These are phyloP conservation scores for Syngnathoides biaculeatus DNA, from an alignment of 2,113 vertebrate species.

Conservation along the genomic window DNA sequence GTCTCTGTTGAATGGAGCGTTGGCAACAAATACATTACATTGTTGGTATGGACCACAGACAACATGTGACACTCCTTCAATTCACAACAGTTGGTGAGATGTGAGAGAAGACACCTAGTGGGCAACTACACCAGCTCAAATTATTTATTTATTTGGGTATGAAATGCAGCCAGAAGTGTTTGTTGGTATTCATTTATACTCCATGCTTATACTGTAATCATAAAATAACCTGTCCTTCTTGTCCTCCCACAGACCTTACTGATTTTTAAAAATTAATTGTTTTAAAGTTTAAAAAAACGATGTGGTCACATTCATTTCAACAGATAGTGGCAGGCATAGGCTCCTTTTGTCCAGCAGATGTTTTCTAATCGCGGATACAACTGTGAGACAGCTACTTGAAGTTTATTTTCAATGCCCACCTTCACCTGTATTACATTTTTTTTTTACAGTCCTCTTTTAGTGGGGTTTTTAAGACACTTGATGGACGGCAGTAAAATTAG, in stretches of 20 bases:
- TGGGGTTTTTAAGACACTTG: no score
- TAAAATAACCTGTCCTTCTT: background rate
- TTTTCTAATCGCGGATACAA: no score
- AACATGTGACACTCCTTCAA: constrained; percentile 22
- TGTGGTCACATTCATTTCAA: no score
- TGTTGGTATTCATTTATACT: background rate
- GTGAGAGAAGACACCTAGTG: constrained; percentile 60
- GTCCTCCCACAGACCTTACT: background rate
- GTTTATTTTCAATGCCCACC: no score
- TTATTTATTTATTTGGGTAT: background rate
- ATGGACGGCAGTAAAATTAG: no score
- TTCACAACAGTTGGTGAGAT: background rate
- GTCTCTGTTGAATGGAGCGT: background rate
- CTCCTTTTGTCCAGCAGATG: no score
- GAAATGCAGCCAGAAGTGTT: background rate
- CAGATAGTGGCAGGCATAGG: no score
- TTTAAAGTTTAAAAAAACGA: no score
- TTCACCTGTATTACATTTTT: no score
- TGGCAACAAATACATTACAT: background rate
- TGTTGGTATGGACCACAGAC: constrained; percentile 1
- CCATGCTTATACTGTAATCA: background rate
- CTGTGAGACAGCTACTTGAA: no score
- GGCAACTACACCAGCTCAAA: constrained; percentile 18
- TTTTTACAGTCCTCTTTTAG: no score
- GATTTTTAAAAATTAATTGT: background rate